phyloP scores from a whole-genome alignment of 2,888 invertebrate species.

The Baronia brevicornis region DNA sequence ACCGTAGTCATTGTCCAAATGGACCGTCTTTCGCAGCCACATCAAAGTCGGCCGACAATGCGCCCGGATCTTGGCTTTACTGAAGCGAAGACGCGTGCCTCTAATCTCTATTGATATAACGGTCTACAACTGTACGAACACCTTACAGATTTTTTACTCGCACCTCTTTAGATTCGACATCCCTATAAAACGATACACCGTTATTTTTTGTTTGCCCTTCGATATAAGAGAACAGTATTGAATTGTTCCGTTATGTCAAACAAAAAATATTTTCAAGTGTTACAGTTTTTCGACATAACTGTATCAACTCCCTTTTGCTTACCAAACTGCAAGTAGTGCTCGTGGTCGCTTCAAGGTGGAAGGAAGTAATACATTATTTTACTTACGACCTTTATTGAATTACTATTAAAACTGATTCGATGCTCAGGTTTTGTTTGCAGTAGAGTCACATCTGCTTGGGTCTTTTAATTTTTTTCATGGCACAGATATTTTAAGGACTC shows the following conservation, averaged over 20 bases:
- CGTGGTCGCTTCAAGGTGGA: conserved; percentile 57
- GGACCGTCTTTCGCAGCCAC: conserved; percentile 62
- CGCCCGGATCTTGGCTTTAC: conserved; percentile 38
- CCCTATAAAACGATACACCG: conserved; percentile 62
- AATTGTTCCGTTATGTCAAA: conserved; percentile 56
- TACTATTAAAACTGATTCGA: conserved; percentile 67
- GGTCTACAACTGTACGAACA: conserved; percentile 60
- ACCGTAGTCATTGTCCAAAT: conserved; percentile 41
- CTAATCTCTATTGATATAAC: conserved; percentile 73
- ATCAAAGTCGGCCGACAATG: conserved; percentile 62
- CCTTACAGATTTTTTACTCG: conserved; percentile 59
- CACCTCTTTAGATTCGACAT: conserved; percentile 38
- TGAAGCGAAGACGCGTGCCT: conserved; percentile 63
- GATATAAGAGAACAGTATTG: conserved; percentile 54
- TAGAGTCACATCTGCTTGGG: conserved; percentile 63
- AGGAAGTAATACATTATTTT: conserved; percentile 73
- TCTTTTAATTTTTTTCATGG: conserved; percentile 40
- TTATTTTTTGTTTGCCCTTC: conserved; percentile 52
- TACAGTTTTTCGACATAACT: conserved; percentile 70
- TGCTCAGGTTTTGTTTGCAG: conserved; percentile 55
- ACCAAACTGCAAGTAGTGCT: conserved; percentile 37
- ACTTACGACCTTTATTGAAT: conserved; percentile 75
- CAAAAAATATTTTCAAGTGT: conserved; percentile 53
- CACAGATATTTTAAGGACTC: conserved; percentile 42
- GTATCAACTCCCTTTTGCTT: conserved; percentile 53